Evolutionary conservation across 2,888 invertebrate genomes (phyloP), one percentile per base, ranked within the genome.

Genomic region (Hydriomena furcata): DNA sequence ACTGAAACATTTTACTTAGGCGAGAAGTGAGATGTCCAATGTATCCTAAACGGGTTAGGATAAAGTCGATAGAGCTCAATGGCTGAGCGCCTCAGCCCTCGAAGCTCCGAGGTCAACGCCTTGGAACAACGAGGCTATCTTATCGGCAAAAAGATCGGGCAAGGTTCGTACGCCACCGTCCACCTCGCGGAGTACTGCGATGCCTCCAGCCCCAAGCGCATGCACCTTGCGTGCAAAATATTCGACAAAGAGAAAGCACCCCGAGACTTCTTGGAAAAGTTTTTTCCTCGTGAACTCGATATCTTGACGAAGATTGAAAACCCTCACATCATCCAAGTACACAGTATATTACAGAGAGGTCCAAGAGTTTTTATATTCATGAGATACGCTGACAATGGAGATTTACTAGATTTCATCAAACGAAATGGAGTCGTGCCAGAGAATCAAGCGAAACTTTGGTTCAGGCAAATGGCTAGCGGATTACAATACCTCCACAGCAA

Each of bases 271-370:
- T 92, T 97, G 66, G 94, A 95, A 63, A 97, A 97, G 85, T 98
- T 98, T 87, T 96, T 98, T 71, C 98, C 98, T 20, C 93, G 98
- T 52, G 98, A 98, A 91, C 91, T 98, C 63, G 96, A 97, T 66
- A 97, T 98, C 63, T 85, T 98, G 52, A 96, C 95, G 17, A 94
- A 95, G 81, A 94, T 98, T 60, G 95, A 97, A 78, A 97, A 98
- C 84, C 95, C 96, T 5, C 95, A 98, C 74, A 95, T 98, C 35
- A 96, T 98, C 60, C 95, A 95, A 91, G 95, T 97, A 17, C 96
- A 97, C 76, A 96, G 96, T 74, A 96, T 96, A 60, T 84, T 97
- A 48, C 95, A 96, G 73, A 92, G 96, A 54, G 96, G 96, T 1
- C 94, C 95, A 6, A 92, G 95, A 69, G 95, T 96, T 36, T 97